Evolutionary conservation across 2,888 invertebrate species (phyloP).

Genomic region (Matsumyia berberina): DNA sequence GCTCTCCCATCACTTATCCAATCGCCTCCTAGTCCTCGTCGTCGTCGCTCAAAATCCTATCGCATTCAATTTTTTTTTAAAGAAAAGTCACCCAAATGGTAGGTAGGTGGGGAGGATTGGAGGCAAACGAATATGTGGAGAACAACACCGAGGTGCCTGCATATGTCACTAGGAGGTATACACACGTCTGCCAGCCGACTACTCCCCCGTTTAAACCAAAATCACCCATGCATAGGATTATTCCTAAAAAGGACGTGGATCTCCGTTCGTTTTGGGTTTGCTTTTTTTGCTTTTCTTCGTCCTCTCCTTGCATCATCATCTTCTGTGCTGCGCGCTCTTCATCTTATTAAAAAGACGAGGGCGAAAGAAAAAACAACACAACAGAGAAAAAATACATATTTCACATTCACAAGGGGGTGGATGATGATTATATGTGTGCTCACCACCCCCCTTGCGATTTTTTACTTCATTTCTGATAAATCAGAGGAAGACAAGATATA

Average conservation of each 20-base stretch:
- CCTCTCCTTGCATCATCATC: conserved; percentile 59
- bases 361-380: conserved; percentile 69
- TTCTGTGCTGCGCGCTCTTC: conserved; percentile 69
- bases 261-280: conserved; percentile 36
- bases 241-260: conserved; percentile 69
- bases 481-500: conserved; percentile 70
- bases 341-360: conserved; percentile 74
- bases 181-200: conserved; percentile 38
- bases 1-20: conserved; percentile 46
- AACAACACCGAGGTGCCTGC: conserved; percentile 51
- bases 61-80: conserved; percentile 29
- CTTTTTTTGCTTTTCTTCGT: conserved; percentile 37
- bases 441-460: conserved; percentile 48
- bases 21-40: conserved; percentile 41
- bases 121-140: conserved; percentile 1
- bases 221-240: conserved; percentile 74
- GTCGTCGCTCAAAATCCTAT: conserved; percentile 44
- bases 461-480: conserved; percentile 71
- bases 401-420: conserved; percentile 53
- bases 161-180: conserved; percentile 51
- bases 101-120: not conserved
- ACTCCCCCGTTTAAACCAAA: conserved; percentile 42
- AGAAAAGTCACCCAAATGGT: conserved; percentile 33
- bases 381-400: conserved; percentile 56
- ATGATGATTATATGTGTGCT: conserved; percentile 71